These are phyloP conservation scores for Parnassius mnemosyne DNA, from an alignment of 2,888 invertebrate genomes.

Conservation along the genomic window DNA sequence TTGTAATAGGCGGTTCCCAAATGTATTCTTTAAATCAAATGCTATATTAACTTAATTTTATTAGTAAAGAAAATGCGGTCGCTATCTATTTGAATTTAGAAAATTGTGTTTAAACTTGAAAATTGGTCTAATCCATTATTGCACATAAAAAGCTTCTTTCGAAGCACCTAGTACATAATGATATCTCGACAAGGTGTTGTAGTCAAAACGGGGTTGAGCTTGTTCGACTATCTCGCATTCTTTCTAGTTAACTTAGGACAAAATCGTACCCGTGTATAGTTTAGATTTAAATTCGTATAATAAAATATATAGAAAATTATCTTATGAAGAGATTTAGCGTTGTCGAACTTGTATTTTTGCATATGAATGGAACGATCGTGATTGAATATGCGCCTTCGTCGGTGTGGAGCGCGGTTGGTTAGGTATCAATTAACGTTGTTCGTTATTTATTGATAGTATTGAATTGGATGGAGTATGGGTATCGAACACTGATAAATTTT, in stretches of 20 bases:
- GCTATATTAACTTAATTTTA: slow-evolving; percentile 1
- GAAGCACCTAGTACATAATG: slow-evolving; percentile 2
- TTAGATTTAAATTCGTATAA: slow-evolving; percentile 14
- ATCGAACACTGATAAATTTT: too few species aligned
- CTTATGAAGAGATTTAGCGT: slow-evolving; percentile 67
- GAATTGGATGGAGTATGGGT: not conserved
- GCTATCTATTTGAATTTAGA: slow-evolving; percentile 2
- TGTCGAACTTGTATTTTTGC: slow-evolving; percentile 61
- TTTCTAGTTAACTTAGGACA: slow-evolving; percentile 13
- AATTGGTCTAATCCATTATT: not conserved
- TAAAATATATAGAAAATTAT: slow-evolving; percentile 37
- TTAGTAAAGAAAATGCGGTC: not conserved
- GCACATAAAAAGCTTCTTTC: slow-evolving; percentile 1
- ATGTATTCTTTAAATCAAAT: not conserved
- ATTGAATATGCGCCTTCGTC: not conserved
- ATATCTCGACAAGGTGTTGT: slow-evolving; percentile 1
- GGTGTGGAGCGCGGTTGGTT: not conserved
- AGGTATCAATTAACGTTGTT: not conserved
- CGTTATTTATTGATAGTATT: not conserved
- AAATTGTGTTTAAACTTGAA: not conserved
- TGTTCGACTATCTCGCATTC: slow-evolving; percentile 2
- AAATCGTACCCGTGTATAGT: slow-evolving; percentile 17
- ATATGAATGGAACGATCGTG: slow-evolving; percentile 40
- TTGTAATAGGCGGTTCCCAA: slow-evolving; percentile 22
- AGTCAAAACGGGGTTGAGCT: not conserved